These are phyloP conservation scores for Pinna nobilis DNA, from an alignment of 1,140 invertebrate species.

Conservation along the genomic window DNA sequence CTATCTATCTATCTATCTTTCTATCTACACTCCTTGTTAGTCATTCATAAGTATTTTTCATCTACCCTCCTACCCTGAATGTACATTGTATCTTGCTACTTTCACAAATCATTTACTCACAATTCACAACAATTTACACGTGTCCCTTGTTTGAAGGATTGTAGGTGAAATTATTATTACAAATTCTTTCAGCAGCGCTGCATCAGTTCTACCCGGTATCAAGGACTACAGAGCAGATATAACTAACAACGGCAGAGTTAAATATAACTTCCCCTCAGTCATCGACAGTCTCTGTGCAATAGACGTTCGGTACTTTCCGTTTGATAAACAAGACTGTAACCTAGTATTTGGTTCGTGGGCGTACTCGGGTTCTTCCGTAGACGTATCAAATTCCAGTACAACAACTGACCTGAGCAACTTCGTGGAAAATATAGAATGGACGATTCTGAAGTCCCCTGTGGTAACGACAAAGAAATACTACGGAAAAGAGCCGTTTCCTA, in stretches of 20 bases:
- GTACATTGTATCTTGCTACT: too few species aligned
- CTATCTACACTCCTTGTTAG: too few species aligned
- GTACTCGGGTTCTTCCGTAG: constrained; percentile 64
- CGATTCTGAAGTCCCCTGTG: constrained; percentile 71
- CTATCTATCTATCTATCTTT: too few species aligned
- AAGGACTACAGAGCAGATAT: constrained; percentile 35
- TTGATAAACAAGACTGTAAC: constrained; percentile 81
- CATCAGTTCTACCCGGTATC: constrained; percentile 20
- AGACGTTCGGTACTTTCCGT: constrained; percentile 85
- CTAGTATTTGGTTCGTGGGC: constrained; percentile 72
- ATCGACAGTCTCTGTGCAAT: constrained; percentile 94
- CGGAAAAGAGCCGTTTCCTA: constrained; percentile 79
- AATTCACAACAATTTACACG: constrained; percentile 5
- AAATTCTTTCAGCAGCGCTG: constrained; percentile 39
- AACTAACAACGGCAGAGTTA: constrained; percentile 33
- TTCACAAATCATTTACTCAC: too few species aligned
- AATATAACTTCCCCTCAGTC: constrained; percentile 44
- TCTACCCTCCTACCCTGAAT: too few species aligned
- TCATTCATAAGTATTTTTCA: too few species aligned
- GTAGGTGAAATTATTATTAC: too few species aligned
- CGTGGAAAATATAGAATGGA: constrained; percentile 79
- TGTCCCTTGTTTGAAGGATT: neutral
- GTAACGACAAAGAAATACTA: constrained; percentile 74
- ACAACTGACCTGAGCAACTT: constrained; percentile 75
- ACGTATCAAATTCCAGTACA: constrained; percentile 64